Evolutionary conservation across 1,140 invertebrate species (phyloP).

Genomic region (Steinernema feltiae): DNA sequence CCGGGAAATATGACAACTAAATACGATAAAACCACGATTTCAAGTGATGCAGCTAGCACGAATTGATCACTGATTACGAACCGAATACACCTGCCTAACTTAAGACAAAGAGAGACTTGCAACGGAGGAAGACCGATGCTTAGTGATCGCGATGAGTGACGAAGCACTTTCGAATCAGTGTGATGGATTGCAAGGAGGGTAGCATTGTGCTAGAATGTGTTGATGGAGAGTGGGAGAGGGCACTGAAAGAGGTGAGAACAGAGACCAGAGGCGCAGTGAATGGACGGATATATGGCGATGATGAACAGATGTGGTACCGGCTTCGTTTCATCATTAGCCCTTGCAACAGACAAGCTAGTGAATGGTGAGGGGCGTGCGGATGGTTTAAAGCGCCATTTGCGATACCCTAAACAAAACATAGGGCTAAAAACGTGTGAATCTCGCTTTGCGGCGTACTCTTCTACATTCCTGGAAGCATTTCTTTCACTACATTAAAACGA

Average conservation of each 20-base stretch:
- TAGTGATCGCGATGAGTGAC: not conserved
- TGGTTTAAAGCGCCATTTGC: too few species aligned
- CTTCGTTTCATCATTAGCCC: constrained; percentile 39
- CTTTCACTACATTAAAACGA: too few species aligned
- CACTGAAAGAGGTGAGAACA: not conserved
- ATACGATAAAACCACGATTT: not conserved
- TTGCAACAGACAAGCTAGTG: too few species aligned
- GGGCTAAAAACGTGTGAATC: too few species aligned
- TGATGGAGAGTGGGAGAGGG: not conserved
- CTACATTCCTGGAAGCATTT: too few species aligned
- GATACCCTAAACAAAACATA: not conserved
- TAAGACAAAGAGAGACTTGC: too few species aligned
- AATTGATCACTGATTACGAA: too few species aligned
- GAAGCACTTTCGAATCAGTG: not conserved
- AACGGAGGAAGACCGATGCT: not conserved
- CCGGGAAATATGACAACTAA: not conserved
- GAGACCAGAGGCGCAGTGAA: not conserved
- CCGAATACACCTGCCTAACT: too few species aligned
- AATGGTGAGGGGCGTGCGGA: too few species aligned
- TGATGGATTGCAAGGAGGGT: constrained; percentile 10
- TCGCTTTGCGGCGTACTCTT: too few species aligned
- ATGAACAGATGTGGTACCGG: constrained; percentile 6
- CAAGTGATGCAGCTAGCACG: not conserved
- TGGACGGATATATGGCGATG: not conserved
- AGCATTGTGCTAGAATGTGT: not conserved